Percentiles rank a stretch among this genome's conserved stretches.
phyloP scores from a whole-genome alignment of 2,113 vertebrate species.

The Oceanodroma tethys region DNA sequence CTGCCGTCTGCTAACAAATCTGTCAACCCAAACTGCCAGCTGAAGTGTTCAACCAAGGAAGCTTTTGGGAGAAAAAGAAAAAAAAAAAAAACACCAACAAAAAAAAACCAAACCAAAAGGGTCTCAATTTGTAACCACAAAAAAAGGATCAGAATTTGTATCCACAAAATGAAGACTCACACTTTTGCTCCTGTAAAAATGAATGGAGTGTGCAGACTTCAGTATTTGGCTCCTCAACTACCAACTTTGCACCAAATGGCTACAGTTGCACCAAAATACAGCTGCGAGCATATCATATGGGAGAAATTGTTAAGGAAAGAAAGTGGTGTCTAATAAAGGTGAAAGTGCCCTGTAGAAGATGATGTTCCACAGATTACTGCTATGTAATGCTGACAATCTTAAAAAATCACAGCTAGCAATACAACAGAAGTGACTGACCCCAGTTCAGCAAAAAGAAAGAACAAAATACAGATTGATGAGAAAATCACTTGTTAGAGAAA shows the following conservation, averaged over 20 bases:
- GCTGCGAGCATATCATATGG: not conserved
- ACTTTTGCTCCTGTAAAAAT: not conserved
- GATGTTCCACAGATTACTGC: not conserved
- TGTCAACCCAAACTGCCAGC: not conserved
- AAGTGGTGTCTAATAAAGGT: not conserved
- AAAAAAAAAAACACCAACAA: too few species aligned
- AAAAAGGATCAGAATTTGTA: not conserved
- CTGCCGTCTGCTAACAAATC: not conserved
- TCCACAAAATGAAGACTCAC: not conserved
- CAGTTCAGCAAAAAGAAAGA: not conserved
- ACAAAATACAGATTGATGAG: not conserved
- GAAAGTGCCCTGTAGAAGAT: not conserved
- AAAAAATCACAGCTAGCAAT: not conserved
- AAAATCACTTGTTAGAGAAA: conserved; percentile 1
- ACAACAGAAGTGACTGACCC: not conserved
- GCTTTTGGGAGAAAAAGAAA: not conserved
- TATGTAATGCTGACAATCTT: not conserved
- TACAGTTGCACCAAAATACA: not conserved
- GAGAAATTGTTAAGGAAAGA: not conserved
- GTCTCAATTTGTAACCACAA: not conserved
- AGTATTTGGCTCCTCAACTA: not conserved
- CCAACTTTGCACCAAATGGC: not conserved
- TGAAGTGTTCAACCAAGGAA: not conserved
- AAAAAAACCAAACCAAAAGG: not conserved
- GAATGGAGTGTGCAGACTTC: not conserved